Evolutionary conservation across 2,113 vertebrate species (phyloP), one percentile per base, ranked within the genome.

Genomic region (Columba livia): DNA sequence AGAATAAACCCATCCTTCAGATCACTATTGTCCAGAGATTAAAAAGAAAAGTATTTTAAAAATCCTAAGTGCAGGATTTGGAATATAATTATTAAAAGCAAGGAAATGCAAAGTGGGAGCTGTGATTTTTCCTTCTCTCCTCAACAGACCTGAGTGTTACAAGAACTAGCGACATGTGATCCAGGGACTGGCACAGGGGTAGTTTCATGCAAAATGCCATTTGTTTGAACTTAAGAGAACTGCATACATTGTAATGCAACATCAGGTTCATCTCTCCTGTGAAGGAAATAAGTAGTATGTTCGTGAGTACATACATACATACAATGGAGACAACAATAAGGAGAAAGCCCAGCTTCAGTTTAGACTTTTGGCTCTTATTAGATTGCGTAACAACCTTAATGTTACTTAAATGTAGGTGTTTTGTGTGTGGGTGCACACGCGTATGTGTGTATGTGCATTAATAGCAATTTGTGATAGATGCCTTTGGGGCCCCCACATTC

Each of bases 381-480:
- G 65, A 36, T 94, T 91, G 65, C 77, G 7, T 96, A 89, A 81
- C 57, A 94, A 56, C 70, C 85, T 94, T 77, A 92, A 32, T 5
- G 93, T 97, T 98, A 98, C 96, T 98, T 98, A 98, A 98, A 95
- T 62, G 53, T 93, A 94, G 94, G 96, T 94, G 92, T 96, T 97
- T 53, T 13, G 82, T 26, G 94, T 17, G 84, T 13, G 88, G 51
- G 70, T 70, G 61, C 61, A 56, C 4, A 10, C 26, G 26, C 16
- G 32, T 24, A 12, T 25, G 50, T 34, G 85, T 57, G 65, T 17
- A 9, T 70, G 87, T 48, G 92, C 92, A 91, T 97, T 98, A 97
- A 99, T 98, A 98, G 98, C 98, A 98, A 98, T 99, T 98, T 98
- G 98, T 99, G 98, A 98, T 98, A 98, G 98, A 99, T 98, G 98